These are phyloP conservation scores for Oscheius sp. DNA, from an alignment of 2,888 invertebrate species.

Conservation along the genomic window DNA sequence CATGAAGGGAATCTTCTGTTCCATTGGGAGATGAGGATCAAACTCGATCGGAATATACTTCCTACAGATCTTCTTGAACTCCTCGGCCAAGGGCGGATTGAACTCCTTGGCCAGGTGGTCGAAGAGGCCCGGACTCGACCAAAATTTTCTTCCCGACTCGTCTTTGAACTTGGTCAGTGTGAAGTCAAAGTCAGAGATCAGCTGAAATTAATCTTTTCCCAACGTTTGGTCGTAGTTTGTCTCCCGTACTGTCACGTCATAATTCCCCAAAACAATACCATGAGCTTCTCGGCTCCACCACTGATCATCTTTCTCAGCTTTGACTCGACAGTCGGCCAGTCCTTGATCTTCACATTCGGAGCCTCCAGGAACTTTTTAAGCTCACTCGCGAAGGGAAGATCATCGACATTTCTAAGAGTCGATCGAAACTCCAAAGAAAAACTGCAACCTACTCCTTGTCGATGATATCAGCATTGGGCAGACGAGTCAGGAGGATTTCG, in stretches of 20 bases:
- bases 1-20: conserved; percentile 76
- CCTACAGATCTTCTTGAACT: conserved; percentile 62
- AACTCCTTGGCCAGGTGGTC: conserved; percentile 59
- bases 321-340: conserved; percentile 18
- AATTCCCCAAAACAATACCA: conserved; percentile 1
- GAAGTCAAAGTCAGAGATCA: conserved; percentile 72
- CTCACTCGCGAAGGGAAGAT: background rate
- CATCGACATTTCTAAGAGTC: conserved; percentile 9
- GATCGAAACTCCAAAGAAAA: background rate
- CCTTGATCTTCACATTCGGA: conserved; percentile 27
- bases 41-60: conserved; percentile 74
- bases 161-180: conserved; percentile 66
- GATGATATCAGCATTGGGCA: conserved; percentile 4
- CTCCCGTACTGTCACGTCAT: too few relatives aligned
- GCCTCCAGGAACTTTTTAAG: conserved; percentile 24
- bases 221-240: too few relatives aligned
- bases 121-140: conserved; percentile 71
- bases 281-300: conserved; percentile 33
- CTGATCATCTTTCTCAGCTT: conserved; percentile 27
- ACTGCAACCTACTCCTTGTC: conserved; percentile 17
- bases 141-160: conserved; percentile 61
- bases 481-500: conserved; percentile 3
- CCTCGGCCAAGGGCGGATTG: conserved; percentile 51
- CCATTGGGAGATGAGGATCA: conserved; percentile 74
- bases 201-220: conserved; percentile 30